A percentile compares a stretch with the other conserved stretches of the same genome.
Evolutionary conservation across 2,888 invertebrate species (phyloP).

Genomic region (Aphidoletes aphidimyza): DNA sequence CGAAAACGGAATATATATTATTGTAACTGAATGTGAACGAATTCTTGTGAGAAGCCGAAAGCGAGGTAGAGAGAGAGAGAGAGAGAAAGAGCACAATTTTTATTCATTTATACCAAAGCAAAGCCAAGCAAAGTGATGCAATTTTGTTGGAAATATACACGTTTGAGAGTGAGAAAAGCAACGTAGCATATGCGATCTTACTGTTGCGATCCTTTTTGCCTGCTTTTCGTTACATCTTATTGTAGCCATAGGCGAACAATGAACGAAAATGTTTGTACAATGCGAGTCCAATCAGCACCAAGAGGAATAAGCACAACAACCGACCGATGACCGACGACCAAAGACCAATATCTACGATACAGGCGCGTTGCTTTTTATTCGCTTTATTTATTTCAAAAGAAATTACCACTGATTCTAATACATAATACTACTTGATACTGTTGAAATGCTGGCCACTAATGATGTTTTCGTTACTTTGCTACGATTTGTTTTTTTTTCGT

Average conservation of each 20-base stretch:
- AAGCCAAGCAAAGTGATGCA: slow-evolving; percentile 15
- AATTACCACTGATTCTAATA: slow-evolving; percentile 34
- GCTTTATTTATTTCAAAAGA: slow-evolving; percentile 45
- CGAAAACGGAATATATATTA: slow-evolving; percentile 19
- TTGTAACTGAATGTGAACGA: too few species aligned
- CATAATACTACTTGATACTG: slow-evolving; percentile 44
- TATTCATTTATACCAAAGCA: too few species aligned
- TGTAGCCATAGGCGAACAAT: neutral
- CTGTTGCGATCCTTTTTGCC: neutral
- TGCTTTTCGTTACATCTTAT: too few species aligned
- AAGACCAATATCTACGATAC: neutral
- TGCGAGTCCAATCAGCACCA: neutral
- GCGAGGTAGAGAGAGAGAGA: neutral
- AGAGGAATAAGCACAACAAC: neutral
- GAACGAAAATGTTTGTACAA: slow-evolving; percentile 1
- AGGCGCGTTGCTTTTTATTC: slow-evolving; percentile 3
- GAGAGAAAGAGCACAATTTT: neutral
- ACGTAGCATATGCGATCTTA: slow-evolving; percentile 18
- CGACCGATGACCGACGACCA: neutral
- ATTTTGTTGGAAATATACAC: slow-evolving; percentile 21
- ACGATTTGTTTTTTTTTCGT: neutral
- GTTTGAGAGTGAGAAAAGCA: neutral
- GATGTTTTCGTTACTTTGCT: slow-evolving; percentile 45
- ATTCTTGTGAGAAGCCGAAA: neutral
- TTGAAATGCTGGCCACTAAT: slow-evolving; percentile 46